phyloP scores from a whole-genome alignment of 2,888 invertebrate genomes.

The Hirtodrosophila cameraria region DNA sequence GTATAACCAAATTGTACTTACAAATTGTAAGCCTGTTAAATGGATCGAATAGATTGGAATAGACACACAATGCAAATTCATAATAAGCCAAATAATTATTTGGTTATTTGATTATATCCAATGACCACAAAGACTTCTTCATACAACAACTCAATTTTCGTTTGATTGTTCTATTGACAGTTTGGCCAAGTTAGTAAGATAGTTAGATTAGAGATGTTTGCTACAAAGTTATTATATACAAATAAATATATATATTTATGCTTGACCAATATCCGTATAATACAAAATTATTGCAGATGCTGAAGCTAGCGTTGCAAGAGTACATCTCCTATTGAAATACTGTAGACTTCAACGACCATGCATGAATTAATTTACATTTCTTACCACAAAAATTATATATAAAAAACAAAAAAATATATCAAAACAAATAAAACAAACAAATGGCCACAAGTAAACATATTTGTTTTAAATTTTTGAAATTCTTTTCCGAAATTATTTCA shows the following conservation, averaged over 20 bases:
- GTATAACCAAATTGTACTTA: no score
- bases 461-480: constrained; percentile 50
- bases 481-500: constrained; percentile 44
- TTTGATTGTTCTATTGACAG: no score
- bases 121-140: no score
- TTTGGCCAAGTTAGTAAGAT: no score
- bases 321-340: constrained; percentile 3
- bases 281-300: neutral
- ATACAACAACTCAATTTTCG: no score
- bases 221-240: no score
- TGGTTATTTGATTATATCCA: no score
- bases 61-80: no score
- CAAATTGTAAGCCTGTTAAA: no score
- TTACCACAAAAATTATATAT: constrained; percentile 33
- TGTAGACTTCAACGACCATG: constrained; percentile 2
- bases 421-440: constrained; percentile 23
- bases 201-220: no score
- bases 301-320: neutral
- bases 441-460: constrained; percentile 36
- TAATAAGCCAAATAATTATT: no score
- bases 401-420: constrained; percentile 13
- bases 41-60: no score
- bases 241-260: neutral
- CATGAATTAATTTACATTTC: constrained; percentile 23
- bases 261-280: neutral